Percentiles rank a stretch among this genome's conserved stretches.
phyloP scores from a whole-genome alignment of 2,113 vertebrate species.

The Glaucidium brasilianum region DNA sequence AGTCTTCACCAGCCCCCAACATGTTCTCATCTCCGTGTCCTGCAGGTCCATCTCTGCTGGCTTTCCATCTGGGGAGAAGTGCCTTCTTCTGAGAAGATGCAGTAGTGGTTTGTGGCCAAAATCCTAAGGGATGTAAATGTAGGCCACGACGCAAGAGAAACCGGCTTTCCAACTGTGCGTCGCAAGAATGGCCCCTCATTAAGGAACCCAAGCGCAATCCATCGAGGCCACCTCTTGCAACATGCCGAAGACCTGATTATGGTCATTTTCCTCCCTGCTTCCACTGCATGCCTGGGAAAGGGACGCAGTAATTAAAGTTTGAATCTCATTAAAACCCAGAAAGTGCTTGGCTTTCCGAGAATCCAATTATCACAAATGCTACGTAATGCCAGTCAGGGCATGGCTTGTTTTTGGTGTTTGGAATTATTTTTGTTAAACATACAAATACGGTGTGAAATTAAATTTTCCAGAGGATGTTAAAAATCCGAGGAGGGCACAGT shows the following conservation, averaged over 20 bases:
- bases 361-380: conserved; percentile 59
- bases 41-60: neutral
- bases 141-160: neutral
- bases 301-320: conserved; percentile 56
- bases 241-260: conserved; percentile 34
- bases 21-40: neutral
- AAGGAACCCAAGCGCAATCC: neutral
- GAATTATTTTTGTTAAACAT: conserved; percentile 43
- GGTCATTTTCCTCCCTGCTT: conserved; percentile 50
- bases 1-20: too few relatives aligned
- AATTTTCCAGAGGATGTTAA: neutral
- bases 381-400: conserved; percentile 35
- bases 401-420: conserved; percentile 23
- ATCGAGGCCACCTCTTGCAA: neutral
- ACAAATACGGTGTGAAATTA: conserved; percentile 40
- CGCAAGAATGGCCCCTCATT: conserved; percentile 45
- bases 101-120: neutral
- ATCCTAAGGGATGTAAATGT: neutral
- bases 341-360: conserved; percentile 65
- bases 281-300: conserved; percentile 51
- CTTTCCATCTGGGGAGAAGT: neutral
- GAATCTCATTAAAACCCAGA: conserved; percentile 61
- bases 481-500: neutral
- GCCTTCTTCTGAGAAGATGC: neutral
- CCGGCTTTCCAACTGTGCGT: neutral